Percentiles rank a stretch among this genome's conserved stretches.
Conservation (phyloP, 2,888 invertebrate species). For the Tetragonisca angustula region DNA sequence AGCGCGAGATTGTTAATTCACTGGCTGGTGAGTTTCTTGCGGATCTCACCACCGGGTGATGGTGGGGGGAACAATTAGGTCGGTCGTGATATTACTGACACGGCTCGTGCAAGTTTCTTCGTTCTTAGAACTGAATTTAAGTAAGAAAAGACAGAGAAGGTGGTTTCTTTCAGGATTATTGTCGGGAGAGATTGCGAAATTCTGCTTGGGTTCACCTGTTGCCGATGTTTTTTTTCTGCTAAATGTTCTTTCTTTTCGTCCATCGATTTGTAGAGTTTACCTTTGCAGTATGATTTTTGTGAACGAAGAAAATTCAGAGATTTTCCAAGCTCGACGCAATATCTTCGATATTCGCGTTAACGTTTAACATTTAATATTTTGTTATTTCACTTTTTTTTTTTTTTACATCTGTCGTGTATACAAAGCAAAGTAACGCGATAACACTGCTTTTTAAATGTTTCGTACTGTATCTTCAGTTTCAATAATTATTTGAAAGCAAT, state of each 20-base stretch:
- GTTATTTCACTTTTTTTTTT: too few relatives aligned
- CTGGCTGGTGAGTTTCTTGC: constrained; percentile 5
- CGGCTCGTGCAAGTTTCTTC: not conserved
- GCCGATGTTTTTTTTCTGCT: not conserved
- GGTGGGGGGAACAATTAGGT: not conserved
- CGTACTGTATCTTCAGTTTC: too few relatives aligned
- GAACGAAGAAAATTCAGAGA: too few relatives aligned
- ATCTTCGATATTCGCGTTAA: too few relatives aligned
- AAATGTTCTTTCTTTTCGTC: not conserved
- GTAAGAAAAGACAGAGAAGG: not conserved
- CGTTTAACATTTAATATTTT: too few relatives aligned
- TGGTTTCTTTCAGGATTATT: not conserved
- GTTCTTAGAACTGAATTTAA: not conserved
- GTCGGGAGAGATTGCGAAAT: not conserved
- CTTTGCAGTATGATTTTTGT: too few relatives aligned
- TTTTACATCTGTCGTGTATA: too few relatives aligned
- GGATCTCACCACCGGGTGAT: not conserved
- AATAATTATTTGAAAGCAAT: too few relatives aligned
- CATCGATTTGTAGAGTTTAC: too few relatives aligned
- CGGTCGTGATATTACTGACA: not conserved
- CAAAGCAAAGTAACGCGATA: too few relatives aligned
- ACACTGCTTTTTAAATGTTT: too few relatives aligned
- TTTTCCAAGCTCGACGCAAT: too few relatives aligned
- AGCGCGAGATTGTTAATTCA: not conserved
- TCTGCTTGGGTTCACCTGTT: not conserved